Percentiles rank a stretch among this genome's conserved stretches.
Evolutionary conservation across 2,797 vertebrate genomes (phyloP).

Genomic region (Aselliscus stoliczkanus): DNA sequence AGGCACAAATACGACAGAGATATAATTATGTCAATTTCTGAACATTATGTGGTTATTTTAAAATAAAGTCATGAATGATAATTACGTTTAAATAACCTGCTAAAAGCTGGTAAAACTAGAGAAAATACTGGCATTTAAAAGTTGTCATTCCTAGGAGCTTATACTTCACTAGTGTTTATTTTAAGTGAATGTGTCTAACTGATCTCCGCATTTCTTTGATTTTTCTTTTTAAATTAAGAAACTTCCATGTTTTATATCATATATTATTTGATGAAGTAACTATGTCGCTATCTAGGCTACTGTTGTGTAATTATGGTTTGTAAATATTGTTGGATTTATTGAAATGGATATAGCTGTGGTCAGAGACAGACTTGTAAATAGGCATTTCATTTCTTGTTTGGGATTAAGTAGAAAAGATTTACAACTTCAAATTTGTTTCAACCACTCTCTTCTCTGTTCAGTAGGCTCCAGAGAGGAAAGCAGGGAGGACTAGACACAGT

Average conservation of each 20-base stretch:
- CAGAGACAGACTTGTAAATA: background rate
- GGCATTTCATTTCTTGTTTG: background rate
- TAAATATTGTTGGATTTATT: conserved; percentile 33
- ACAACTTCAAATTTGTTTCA: conserved; percentile 29
- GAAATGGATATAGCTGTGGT: background rate
- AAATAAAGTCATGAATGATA: conserved; percentile 48
- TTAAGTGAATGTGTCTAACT: background rate
- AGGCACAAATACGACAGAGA: conserved; percentile 32
- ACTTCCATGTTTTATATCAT: background rate
- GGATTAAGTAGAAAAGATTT: background rate
- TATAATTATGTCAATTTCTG: conserved; percentile 50
- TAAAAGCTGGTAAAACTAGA: conserved; percentile 24
- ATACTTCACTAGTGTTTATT: conserved; percentile 21
- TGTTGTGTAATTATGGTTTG: background rate
- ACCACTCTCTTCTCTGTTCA: background rate
- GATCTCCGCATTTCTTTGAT: background rate
- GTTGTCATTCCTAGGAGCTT: background rate
- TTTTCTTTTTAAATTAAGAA: background rate
- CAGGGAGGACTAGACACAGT: background rate
- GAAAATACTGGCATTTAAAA: conserved; percentile 17
- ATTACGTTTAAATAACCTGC: conserved; percentile 28
- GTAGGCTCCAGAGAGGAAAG: background rate
- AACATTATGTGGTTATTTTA: conserved; percentile 23
- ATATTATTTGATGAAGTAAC: background rate
- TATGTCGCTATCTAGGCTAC: background rate